Conservation (phyloP, 1,140 invertebrate species). For the Subanguina moxae region DNA sequence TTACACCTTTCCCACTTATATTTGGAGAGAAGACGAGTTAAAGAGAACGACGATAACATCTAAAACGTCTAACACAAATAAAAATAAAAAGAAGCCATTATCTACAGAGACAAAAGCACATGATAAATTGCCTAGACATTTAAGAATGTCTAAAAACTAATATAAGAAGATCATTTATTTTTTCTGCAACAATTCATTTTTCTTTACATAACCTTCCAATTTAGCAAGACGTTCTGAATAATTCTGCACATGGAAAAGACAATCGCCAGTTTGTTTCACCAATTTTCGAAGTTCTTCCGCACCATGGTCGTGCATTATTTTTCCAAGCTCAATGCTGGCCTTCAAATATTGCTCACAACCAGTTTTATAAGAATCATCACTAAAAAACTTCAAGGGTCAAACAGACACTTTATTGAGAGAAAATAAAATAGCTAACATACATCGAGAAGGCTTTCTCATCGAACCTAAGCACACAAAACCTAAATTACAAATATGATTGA, state of each 20-base stretch:
- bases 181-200: background rate
- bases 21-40: background rate
- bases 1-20: background rate
- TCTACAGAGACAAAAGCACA: too few relatives aligned
- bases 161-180: too few relatives aligned
- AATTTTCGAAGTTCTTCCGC: background rate
- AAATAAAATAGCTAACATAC: too few relatives aligned
- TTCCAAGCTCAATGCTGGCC: slow-evolving; percentile 27
- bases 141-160: too few relatives aligned
- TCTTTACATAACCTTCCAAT: background rate
- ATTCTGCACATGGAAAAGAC: background rate
- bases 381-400: background rate
- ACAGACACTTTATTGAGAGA: too few relatives aligned
- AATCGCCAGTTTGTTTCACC: slow-evolving; percentile 26
- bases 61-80: slow-evolving; percentile 1
- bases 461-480: too few relatives aligned
- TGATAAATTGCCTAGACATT: too few relatives aligned
- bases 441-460: too few relatives aligned
- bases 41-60: background rate
- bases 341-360: slow-evolving; percentile 22
- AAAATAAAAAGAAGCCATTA: too few relatives aligned
- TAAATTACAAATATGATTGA: too few relatives aligned
- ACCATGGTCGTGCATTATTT: slow-evolving; percentile 21
- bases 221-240: slow-evolving; percentile 12
- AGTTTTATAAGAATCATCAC: background rate